A percentile compares a stretch with the other conserved stretches of the same genome.
These are phyloP conservation scores for Sinocyclocheilus anophthalmus DNA, from an alignment of 2,113 vertebrate genomes.

Conservation along the genomic window DNA sequence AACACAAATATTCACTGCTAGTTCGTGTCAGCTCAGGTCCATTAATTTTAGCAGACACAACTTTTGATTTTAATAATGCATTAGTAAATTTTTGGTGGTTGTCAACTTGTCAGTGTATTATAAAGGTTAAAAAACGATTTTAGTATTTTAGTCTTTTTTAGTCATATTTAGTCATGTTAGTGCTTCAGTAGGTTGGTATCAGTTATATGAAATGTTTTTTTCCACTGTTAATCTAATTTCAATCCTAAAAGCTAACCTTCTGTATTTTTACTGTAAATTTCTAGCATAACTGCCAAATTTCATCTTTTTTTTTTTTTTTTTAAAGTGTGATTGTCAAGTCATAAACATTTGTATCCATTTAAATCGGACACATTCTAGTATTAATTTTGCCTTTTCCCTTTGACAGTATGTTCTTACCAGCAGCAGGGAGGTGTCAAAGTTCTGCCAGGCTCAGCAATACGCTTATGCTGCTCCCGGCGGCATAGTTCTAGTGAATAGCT, in stretches of 20 bases:
- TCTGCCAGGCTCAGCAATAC: slow-evolving; percentile 48
- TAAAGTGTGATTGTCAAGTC: neutral
- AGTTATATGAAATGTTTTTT: too few species aligned
- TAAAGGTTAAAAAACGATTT: too few species aligned
- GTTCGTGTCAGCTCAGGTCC: too few species aligned
- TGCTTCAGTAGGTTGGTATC: too few species aligned
- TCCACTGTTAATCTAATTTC: too few species aligned
- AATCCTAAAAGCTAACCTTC: too few species aligned
- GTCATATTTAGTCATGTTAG: too few species aligned
- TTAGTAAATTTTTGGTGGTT: neutral
- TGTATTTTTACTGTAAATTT: neutral
- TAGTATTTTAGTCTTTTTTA: too few species aligned
- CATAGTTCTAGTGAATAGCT: slow-evolving; percentile 37
- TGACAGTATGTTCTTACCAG: slow-evolving; percentile 8
- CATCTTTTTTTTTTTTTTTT: neutral
- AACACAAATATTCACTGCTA: too few species aligned
- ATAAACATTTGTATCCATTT: neutral
- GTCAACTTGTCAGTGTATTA: neutral
- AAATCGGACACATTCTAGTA: neutral
- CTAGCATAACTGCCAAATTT: neutral
- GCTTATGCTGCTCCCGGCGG: slow-evolving; percentile 22
- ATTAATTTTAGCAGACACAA: neutral
- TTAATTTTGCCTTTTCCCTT: neutral
- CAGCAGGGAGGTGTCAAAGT: slow-evolving; percentile 30
- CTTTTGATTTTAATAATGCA: neutral